phyloP scores from a whole-genome alignment of 2,888 invertebrate genomes.

The Plebejus melissa region DNA sequence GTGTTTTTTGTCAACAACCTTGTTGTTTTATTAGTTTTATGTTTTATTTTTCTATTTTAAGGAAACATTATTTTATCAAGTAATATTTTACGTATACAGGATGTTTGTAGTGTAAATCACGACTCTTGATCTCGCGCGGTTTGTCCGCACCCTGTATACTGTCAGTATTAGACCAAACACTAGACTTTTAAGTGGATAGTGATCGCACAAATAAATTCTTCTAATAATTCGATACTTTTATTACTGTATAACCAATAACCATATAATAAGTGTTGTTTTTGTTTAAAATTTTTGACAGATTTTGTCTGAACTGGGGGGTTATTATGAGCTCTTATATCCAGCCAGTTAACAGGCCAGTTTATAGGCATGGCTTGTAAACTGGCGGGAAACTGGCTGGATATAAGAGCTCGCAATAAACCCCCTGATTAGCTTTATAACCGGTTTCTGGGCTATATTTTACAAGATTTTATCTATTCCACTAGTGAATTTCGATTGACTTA shows the following conservation, averaged over 20 bases:
- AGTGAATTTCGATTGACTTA: too few relatives aligned
- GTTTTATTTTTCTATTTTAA: neutral
- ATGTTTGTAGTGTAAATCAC: slow-evolving; percentile 1
- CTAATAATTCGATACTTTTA: neutral
- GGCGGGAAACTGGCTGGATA: too few relatives aligned
- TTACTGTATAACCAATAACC: neutral
- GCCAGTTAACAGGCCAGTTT: too few relatives aligned
- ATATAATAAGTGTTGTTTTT: neutral
- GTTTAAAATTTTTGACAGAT: neutral
- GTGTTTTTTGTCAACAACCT: neutral
- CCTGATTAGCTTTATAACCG: too few relatives aligned
- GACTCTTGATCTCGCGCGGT: slow-evolving; percentile 2
- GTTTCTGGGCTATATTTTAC: too few relatives aligned
- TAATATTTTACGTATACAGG: neutral
- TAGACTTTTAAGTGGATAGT: neutral
- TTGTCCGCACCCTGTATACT: neutral
- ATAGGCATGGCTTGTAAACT: too few relatives aligned
- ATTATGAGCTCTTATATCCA: too few relatives aligned
- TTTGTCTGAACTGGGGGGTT: too few relatives aligned
- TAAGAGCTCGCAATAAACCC: too few relatives aligned
- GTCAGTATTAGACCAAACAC: slow-evolving; percentile 10
- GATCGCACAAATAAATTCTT: slow-evolving; percentile 8
- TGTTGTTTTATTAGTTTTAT: neutral
- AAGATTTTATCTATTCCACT: too few relatives aligned
- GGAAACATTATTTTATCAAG: neutral